Evolutionary conservation across 2,888 invertebrate species (phyloP), one percentile per base, ranked within the genome.

Genomic region (Amphiduros pacificus): DNA sequence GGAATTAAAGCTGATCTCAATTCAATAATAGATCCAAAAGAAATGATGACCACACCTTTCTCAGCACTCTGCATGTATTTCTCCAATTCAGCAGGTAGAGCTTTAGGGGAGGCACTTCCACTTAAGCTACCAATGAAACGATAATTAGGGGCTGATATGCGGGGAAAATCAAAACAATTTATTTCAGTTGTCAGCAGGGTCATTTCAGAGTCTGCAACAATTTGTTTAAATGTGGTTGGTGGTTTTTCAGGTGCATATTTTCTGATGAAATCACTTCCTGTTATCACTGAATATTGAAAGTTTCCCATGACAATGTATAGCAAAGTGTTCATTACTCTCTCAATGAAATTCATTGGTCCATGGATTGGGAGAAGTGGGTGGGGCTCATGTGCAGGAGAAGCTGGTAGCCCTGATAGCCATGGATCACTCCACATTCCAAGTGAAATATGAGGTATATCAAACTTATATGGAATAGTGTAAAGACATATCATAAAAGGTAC

Each of bases 401-500:
- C 55, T 20, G 61, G 54, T 6, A 64, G 55, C 1, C 64, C 62
- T 4, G 58, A 29, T 11, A 52, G 40, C 64, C 64, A 64, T 3
- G 61, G 61, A 26, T 61, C 61, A 24, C 54, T 55, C 3, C 32
- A 6, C 20, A 59, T 24, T 9, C 40, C 51, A 20, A 62, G 27
- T 0, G 49, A 32, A 6, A 62, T 29, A 54, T 62, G 56, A 9
- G 51, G 49, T n/a, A 64, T 28, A 0, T 40, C 22, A 20, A 62
- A 28, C 9, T 44, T 20, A 26, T 59, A 59, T 3, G 59, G 61
- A 9, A 64, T 48, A 14, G 54, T 41, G 27, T 54, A 64, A 24
- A 41, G 24, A 20, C 54, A 55, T 6, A 58, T 40, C 6, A 36
- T 27, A n/a, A 50, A 28, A 14, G 51, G 32, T 24, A 62, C 29